A percentile compares a stretch with the other conserved stretches of the same genome.
Conservation (phyloP, 2,113 vertebrate species). For the Protobothrops flavoviridis region DNA sequence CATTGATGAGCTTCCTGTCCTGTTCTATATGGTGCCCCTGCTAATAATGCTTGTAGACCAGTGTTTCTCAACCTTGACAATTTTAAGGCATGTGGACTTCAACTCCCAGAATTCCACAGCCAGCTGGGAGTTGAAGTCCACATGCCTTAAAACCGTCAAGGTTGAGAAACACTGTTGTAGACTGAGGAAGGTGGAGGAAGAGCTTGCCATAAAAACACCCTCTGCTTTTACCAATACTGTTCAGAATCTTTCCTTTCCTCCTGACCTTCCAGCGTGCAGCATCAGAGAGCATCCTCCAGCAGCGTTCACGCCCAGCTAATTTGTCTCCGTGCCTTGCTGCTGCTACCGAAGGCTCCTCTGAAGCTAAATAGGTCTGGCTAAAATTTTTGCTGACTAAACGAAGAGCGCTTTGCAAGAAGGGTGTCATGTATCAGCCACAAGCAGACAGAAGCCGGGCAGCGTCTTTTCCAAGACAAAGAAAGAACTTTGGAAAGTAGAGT, state of each 20-base stretch:
- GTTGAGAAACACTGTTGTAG: not conserved
- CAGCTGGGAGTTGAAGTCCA: too few relatives aligned
- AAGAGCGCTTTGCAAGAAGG: constrained; percentile 20
- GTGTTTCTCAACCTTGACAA: not conserved
- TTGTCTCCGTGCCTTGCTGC: constrained; percentile 5
- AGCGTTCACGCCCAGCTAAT: not conserved
- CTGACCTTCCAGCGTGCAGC: too few relatives aligned
- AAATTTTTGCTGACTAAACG: constrained; percentile 60
- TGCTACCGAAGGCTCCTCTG: not conserved
- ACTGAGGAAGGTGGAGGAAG: too few relatives aligned
- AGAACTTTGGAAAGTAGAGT: constrained; percentile 34
- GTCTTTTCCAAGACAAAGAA: constrained; percentile 50
- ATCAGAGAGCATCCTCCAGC: too few relatives aligned
- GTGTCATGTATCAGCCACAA: constrained; percentile 44
- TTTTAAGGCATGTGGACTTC: too few relatives aligned
- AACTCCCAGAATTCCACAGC: too few relatives aligned
- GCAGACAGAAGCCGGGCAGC: constrained; percentile 24
- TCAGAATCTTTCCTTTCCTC: too few relatives aligned
- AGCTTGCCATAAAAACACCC: too few relatives aligned
- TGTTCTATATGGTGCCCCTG: not conserved
- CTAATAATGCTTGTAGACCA: not conserved
- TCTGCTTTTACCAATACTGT: too few relatives aligned
- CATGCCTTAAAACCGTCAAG: too few relatives aligned
- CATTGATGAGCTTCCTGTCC: not conserved
- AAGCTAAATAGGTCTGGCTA: constrained; percentile 40